Base-by-base conservation (phyloP, 2,113 vertebrate species). In the Vidua macroura region DNA sequence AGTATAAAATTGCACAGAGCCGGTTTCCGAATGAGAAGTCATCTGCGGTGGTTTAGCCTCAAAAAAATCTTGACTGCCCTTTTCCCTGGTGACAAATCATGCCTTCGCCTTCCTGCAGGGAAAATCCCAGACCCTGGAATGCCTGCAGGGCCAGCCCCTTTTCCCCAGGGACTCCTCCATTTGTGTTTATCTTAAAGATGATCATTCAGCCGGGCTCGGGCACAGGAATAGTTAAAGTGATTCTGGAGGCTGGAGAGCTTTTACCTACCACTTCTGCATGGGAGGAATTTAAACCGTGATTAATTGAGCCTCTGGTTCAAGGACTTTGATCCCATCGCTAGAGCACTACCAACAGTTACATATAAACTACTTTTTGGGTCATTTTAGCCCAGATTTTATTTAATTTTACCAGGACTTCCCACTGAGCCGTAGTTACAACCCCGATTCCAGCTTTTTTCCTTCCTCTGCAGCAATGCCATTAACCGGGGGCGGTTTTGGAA, bases 61-160 rank as follows among this genome's bases (percentile, higher is more conserved):
- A n/a, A 74, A 60, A 60, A 87, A 80, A 46, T 31, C 67, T 28
- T 2, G 0, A 2, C 24, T 31, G 30, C 4, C 31, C 28, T 23
- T 56, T 83, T 80, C 75, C 3, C 0, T 2, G 11, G 51, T 24
- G 74, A 37, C 41, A 58, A 0, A 16, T 31, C 56, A 55, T 52
- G 53, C 81, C 73, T 83, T 44, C 58, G 17, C 49, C 77, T 64
- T 30, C 70, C 86, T 48, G n/a, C 16, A 18, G 67, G 33, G 43
- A 13, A 67, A 79, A 24, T 60, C 72, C 74, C 60, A 21, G 22
- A 7, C 31, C 2, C 0, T 2, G 49, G 25, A 66, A 49, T 0
- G 5, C 41, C 76, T 24, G n/a, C 14, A 8, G 46, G 4, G 11
- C 37, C 6, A 1, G 55, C 46, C 25, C 31, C 0, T 0, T 28